These are phyloP conservation scores for Drosophila trapezifrons DNA, from an alignment of 1,140 invertebrate genomes.

Conservation along the genomic window DNA sequence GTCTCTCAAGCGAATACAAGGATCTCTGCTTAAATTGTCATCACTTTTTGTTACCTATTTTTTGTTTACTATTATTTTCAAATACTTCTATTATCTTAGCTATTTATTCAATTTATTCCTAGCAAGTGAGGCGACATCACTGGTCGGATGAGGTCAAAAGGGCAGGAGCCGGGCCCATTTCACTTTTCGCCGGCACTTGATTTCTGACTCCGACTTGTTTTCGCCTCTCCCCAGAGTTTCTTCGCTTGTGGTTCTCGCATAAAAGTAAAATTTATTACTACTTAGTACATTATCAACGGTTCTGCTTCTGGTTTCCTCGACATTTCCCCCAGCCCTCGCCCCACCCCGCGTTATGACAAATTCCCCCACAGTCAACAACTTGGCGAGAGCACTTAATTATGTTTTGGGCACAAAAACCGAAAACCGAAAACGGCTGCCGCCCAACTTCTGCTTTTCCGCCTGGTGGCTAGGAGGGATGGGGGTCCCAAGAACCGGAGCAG, in stretches of 20 bases:
- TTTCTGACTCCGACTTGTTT: slow-evolving; percentile 64
- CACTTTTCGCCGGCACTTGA: slow-evolving; percentile 63
- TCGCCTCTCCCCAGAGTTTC: slow-evolving; percentile 48
- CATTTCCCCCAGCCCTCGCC: neutral
- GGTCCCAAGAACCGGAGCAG: slow-evolving; percentile 15
- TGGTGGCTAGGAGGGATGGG: too few species aligned
- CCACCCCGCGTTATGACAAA: slow-evolving; percentile 57
- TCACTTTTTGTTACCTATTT: too few species aligned
- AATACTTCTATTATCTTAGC: too few species aligned
- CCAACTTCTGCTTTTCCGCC: slow-evolving; percentile 14
- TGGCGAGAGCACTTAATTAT: slow-evolving; percentile 78
- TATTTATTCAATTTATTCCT: too few species aligned
- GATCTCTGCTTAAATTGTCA: too few species aligned
- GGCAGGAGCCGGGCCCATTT: slow-evolving; percentile 43
- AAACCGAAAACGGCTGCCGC: slow-evolving; percentile 52
- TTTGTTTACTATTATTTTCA: too few species aligned
- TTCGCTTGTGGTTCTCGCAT: slow-evolving; percentile 61
- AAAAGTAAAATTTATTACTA: slow-evolving; percentile 81
- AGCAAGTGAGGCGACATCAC: neutral
- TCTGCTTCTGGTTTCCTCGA: slow-evolving; percentile 16
- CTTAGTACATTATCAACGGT: slow-evolving; percentile 74
- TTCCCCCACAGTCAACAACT: slow-evolving; percentile 70
- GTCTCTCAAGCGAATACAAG: too few species aligned
- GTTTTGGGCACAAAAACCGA: slow-evolving; percentile 65
- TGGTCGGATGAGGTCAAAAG: slow-evolving; percentile 20